Evolutionary conservation across 2,113 vertebrate genomes (phyloP).

Genomic region (Orthonyx spaldingii): DNA sequence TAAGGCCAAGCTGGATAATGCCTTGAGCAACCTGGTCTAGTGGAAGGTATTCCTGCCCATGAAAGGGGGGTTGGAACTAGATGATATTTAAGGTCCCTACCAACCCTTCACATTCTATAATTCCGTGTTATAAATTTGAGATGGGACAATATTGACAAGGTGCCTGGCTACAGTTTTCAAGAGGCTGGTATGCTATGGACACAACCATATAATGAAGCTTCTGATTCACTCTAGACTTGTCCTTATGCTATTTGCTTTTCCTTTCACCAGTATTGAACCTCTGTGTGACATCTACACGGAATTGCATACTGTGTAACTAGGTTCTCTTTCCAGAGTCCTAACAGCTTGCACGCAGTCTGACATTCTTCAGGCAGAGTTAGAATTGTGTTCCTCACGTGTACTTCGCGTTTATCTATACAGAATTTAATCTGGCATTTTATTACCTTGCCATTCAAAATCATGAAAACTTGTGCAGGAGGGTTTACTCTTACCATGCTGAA

Average conservation of each 20-base stretch:
- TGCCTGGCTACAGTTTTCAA: not conserved
- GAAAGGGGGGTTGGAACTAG: not conserved
- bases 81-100: not conserved
- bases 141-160: accelerated
- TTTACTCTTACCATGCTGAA: not conserved
- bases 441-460: not conserved
- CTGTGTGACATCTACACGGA: accelerated
- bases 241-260: not conserved
- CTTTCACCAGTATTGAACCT: not conserved
- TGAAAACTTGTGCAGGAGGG: not conserved
- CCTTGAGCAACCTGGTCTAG: not conserved
- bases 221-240: not conserved
- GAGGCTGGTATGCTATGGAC: not conserved
- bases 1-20: not conserved
- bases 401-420: not conserved
- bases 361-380: not conserved
- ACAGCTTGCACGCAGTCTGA: not conserved
- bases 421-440: not conserved
- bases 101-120: not conserved
- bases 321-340: not conserved
- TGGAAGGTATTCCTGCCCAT: not conserved
- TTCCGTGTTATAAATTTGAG: accelerated
- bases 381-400: not conserved
- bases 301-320: not conserved
- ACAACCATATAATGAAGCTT: not conserved